Base-by-base conservation (phyloP, 2,113 vertebrate genomes). In the Corythornis vintsioides region DNA sequence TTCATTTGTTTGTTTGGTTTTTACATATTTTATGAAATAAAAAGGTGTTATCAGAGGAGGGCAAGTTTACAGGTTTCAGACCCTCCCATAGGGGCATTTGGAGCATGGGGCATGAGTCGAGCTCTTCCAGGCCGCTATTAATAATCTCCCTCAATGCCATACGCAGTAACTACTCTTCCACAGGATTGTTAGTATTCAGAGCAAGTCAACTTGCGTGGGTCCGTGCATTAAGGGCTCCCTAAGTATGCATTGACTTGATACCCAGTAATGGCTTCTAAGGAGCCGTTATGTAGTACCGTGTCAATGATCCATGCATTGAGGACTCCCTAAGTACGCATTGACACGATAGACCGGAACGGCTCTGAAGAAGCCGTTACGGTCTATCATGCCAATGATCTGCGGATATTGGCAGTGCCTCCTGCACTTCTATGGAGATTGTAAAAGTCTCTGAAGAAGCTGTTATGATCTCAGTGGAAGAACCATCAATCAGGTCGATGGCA, bases 221-320 rank as follows among this genome's bases (percentile, higher is more conserved):
- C 97, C 97, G 91, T 93, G 97, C 81, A 71, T 93, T 98, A 98
- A 98, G 97, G 97, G 93, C 97, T 98, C 98, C 98, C 97, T 96
- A 93, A 98, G 97, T 98, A 97, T 97, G 97, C 97, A 98, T 98
- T 98, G 97, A 97, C 98, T 98, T 97, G 98, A 98, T 98, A 97
- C 97, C 97, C 97, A 94, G 88, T 98, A 98, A 98, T 97, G 97
- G 97, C 97, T 98, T 98, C 97, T 97, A 97, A 98, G 98, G 98
- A 98, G 97, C 97, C 96, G 91, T 98, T 98, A 98, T 97, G 97
- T 95, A 97, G 97, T 97, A 96, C 97, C 92, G 96, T 97, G 97
- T 97, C 98, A 98, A 98, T 98, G 98, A 97, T 98, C 98, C 98
- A 95, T 98, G 98, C 96, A 72, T 71, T 97, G 97, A 98, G 97